Conservation (phyloP, 2,797 vertebrate genomes). For the Acanthis flammea region DNA sequence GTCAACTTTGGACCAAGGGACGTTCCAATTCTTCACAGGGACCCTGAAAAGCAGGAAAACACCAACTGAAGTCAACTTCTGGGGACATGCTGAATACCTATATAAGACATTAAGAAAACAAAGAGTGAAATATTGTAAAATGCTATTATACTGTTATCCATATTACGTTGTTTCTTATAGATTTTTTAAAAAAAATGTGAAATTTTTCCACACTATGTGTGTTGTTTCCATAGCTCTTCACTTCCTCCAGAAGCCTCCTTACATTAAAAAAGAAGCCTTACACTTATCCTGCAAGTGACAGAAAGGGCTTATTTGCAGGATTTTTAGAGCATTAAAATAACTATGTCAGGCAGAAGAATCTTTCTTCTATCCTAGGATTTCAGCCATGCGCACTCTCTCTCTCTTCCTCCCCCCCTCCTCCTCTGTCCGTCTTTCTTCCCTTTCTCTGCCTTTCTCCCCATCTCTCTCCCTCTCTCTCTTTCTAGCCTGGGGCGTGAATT, state of each 20-base stretch:
- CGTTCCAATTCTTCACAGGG: slow-evolving; percentile 87
- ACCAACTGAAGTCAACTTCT: slow-evolving; percentile 87
- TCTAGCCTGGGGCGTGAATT: slow-evolving; percentile 87
- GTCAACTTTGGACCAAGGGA: slow-evolving; percentile 87
- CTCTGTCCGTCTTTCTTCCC: slow-evolving; percentile 51
- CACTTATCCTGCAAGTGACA: slow-evolving; percentile 83
- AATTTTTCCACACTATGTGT: slow-evolving; percentile 99
- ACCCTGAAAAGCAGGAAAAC: slow-evolving; percentile 87
- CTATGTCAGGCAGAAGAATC: slow-evolving; percentile 83
- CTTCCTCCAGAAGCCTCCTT: slow-evolving; percentile 89
- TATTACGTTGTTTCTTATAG: slow-evolving; percentile 99
- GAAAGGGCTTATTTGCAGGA: slow-evolving; percentile 82
- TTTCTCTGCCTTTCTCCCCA: slow-evolving; percentile 61
- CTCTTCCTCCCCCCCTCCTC: background rate
- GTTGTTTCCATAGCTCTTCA: slow-evolving; percentile 92
- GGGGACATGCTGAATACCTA: slow-evolving; percentile 95
- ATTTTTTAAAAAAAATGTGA: slow-evolving; percentile 99
- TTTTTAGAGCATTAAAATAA: slow-evolving; percentile 85
- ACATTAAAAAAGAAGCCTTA: slow-evolving; percentile 86
- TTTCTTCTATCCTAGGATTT: slow-evolving; percentile 86
- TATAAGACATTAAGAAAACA: slow-evolving; percentile 96
- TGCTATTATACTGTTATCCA: slow-evolving; percentile 99
- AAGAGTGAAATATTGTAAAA: slow-evolving; percentile 99
- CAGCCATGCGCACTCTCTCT: slow-evolving; percentile 81
- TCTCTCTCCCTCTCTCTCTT: slow-evolving; percentile 70